These are phyloP conservation scores for Trigoniulus corallinus DNA, from an alignment of 1,140 invertebrate genomes.

Conservation along the genomic window DNA sequence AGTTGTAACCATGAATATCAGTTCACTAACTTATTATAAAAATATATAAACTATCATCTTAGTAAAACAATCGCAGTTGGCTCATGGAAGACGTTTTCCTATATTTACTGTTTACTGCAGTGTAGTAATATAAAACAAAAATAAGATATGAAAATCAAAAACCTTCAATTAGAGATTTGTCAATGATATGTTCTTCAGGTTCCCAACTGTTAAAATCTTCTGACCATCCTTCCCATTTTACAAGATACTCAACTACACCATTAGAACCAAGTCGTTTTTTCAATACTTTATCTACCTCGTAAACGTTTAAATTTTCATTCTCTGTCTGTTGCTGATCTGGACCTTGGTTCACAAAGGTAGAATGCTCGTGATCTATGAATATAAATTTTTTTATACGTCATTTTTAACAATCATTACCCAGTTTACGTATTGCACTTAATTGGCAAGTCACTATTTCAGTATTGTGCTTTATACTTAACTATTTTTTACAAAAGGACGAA, in stretches of 20 bases:
- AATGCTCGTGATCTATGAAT: background rate
- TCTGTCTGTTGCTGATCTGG: too few species aligned
- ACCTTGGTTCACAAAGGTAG: background rate
- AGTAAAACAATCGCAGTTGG: too few species aligned
- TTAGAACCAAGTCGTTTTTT: background rate
- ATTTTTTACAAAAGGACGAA: background rate
- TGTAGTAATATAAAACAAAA: too few species aligned
- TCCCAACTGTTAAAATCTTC: background rate
- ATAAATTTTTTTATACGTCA: background rate
- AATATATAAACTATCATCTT: too few species aligned
- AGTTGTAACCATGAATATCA: too few species aligned
- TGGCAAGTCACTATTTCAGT: background rate
- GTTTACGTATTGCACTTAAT: background rate
- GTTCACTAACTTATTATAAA: too few species aligned
- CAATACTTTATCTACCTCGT: constrained; percentile 4
- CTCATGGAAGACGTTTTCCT: too few species aligned
- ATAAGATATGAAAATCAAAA: too few species aligned
- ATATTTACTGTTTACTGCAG: too few species aligned
- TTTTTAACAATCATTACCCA: background rate
- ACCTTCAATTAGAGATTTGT: background rate
- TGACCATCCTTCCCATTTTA: constrained; percentile 7
- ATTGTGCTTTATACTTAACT: background rate
- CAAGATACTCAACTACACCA: constrained; percentile 5
- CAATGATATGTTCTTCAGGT: constrained; percentile 1
- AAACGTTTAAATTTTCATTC: too few species aligned